phyloP scores from a whole-genome alignment of 2,113 vertebrate species.

The Elephas maximus region DNA sequence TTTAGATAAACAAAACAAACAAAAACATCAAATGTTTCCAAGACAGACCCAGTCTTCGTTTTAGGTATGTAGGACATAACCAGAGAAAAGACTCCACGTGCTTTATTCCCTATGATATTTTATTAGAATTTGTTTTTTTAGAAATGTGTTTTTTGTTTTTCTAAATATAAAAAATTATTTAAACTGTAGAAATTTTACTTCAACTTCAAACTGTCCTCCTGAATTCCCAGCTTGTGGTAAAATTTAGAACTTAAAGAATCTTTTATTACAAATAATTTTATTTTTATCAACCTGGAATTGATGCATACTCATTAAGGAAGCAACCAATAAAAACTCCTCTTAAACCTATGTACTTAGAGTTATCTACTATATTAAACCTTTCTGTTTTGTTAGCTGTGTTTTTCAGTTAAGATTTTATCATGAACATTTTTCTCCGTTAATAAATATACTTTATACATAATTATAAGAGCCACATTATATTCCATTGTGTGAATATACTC shows the following conservation, averaged over 20 bases:
- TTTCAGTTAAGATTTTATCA: constrained; percentile 23
- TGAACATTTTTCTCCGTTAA: not conserved
- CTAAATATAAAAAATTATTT: not conserved
- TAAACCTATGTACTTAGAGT: not conserved
- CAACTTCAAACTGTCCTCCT: not conserved
- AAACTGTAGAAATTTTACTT: constrained; percentile 32
- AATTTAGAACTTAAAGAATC: constrained; percentile 44
- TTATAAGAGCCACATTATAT: not conserved
- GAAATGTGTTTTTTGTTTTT: not conserved
- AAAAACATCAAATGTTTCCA: not conserved
- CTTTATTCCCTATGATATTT: not conserved
- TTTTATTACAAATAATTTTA: not conserved
- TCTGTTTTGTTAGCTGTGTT: not conserved
- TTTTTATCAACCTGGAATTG: not conserved
- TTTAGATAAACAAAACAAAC: constrained; percentile 31
- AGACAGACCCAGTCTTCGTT: not conserved
- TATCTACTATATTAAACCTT: not conserved
- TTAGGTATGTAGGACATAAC: not conserved
- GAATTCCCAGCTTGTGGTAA: not conserved
- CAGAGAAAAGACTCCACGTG: not conserved
- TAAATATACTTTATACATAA: not conserved
- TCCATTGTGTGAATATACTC: not conserved
- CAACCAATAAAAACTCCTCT: not conserved
- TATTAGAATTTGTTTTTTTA: not conserved
- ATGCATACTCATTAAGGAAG: not conserved